phyloP scores from a whole-genome alignment of 2,888 invertebrate genomes.

The Hesperia comma region DNA sequence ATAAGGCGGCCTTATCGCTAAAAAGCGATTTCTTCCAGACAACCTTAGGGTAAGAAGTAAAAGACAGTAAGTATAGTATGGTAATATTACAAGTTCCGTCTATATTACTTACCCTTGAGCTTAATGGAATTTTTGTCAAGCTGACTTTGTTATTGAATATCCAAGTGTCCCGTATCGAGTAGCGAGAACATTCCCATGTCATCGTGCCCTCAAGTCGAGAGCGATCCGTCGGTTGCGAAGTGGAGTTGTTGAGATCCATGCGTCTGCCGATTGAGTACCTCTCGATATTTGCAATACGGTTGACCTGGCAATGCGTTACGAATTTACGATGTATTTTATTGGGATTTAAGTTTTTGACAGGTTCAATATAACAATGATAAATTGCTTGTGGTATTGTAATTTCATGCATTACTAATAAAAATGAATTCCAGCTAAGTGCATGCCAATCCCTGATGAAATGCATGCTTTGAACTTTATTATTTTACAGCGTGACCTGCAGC shows the following conservation, averaged over 20 bases:
- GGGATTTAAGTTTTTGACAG: too few relatives aligned
- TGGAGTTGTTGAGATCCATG: constrained; percentile 19
- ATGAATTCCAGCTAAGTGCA: too few relatives aligned
- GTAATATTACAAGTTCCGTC: not conserved
- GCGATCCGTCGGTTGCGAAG: constrained; percentile 20
- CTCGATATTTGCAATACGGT: constrained; percentile 36
- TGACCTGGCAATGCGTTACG: not conserved
- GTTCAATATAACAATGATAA: too few relatives aligned
- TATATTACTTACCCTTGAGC: not conserved
- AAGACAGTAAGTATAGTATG: too few relatives aligned
- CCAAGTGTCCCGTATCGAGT: constrained; percentile 21
- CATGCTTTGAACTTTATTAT: too few relatives aligned
- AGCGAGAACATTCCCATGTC: constrained; percentile 24
- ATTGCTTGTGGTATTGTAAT: too few relatives aligned
- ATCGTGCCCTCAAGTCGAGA: constrained; percentile 26
- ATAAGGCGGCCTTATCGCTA: too few relatives aligned
- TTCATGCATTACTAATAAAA: too few relatives aligned
- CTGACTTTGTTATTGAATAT: not conserved
- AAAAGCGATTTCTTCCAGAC: too few relatives aligned
- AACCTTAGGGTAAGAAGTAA: too few relatives aligned
- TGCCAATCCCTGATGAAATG: too few relatives aligned
- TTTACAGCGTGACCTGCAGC: too few relatives aligned
- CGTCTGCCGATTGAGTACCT: constrained; percentile 12
- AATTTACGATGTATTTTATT: not conserved
- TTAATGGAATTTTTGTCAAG: not conserved